Percentiles rank a stretch among this genome's conserved stretches.
Conservation (phyloP, 2,113 vertebrate genomes). For the Leucopternis melanops region DNA sequence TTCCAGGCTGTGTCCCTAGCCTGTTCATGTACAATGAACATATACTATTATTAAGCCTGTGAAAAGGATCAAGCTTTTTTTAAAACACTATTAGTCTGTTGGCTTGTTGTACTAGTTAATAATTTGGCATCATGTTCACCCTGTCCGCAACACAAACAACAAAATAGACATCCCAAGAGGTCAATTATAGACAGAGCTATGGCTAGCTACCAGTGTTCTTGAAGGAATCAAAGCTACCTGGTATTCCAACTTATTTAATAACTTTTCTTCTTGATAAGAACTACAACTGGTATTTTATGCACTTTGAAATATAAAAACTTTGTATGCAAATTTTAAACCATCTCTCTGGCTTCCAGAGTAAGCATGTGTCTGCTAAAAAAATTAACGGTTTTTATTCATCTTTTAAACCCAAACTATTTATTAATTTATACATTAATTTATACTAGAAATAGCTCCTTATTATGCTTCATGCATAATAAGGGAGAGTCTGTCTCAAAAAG, state of each 20-base stretch:
- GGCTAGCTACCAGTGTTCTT: not conserved
- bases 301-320: not conserved
- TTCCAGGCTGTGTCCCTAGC: not conserved
- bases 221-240: not conserved
- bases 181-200: not conserved
- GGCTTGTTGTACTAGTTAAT: not conserved
- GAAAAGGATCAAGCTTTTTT: not conserved
- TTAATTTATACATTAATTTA: slow-evolving; percentile 1
- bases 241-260: not conserved
- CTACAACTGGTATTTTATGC: not conserved
- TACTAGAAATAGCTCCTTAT: slow-evolving; percentile 3
- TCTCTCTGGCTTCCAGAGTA: not conserved
- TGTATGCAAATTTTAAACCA: not conserved
- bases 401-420: not conserved
- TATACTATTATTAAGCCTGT: not conserved
- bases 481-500: slow-evolving; percentile 28
- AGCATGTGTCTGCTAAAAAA: not conserved
- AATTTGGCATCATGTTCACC: not conserved
- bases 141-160: not conserved
- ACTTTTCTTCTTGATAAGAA: not conserved
- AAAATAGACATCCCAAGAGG: not conserved
- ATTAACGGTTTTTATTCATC: not conserved
- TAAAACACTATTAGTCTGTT: not conserved
- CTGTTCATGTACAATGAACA: not conserved
- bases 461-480: slow-evolving; percentile 20